Conservation (phyloP, 2,888 invertebrate genomes). For the Graphium colonna region DNA sequence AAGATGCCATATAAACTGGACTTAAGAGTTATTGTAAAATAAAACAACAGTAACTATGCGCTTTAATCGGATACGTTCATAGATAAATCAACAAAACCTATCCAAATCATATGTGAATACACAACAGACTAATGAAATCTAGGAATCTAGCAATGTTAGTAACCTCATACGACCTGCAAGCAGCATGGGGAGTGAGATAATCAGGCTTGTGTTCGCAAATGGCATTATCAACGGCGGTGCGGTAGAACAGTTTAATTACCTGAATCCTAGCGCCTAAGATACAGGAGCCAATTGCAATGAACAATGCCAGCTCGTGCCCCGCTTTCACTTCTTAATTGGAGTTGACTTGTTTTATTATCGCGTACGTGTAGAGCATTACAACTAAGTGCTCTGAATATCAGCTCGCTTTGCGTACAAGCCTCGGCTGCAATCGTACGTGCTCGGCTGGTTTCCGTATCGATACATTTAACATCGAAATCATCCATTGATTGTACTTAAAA, state of each 20-base stretch:
- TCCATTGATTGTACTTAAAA: no score
- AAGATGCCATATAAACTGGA: no score
- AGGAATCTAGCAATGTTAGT: not conserved
- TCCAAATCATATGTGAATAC: no score
- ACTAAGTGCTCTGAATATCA: not conserved
- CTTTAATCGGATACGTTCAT: no score
- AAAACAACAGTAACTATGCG: no score
- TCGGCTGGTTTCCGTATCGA: not conserved
- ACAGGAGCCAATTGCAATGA: constrained; percentile 4
- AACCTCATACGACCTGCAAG: not conserved
- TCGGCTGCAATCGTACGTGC: not conserved
- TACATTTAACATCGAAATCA: not conserved
- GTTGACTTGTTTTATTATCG: constrained; percentile 1
- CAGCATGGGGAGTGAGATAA: not conserved
- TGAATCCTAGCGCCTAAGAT: constrained; percentile 1
- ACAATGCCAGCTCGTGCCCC: not conserved
- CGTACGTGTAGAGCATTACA: constrained; percentile 2
- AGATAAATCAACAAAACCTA: no score
- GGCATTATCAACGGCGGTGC: constrained; percentile 3
- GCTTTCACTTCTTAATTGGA: constrained; percentile 19
- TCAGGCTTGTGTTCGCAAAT: constrained; percentile 6
- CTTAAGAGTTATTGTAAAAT: no score
- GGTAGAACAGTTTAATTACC: constrained; percentile 2
- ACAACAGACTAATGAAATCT: not conserved
- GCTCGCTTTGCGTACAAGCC: not conserved